phyloP scores from a whole-genome alignment of 2,888 invertebrate genomes.

The Lycophotia porphyrea region DNA sequence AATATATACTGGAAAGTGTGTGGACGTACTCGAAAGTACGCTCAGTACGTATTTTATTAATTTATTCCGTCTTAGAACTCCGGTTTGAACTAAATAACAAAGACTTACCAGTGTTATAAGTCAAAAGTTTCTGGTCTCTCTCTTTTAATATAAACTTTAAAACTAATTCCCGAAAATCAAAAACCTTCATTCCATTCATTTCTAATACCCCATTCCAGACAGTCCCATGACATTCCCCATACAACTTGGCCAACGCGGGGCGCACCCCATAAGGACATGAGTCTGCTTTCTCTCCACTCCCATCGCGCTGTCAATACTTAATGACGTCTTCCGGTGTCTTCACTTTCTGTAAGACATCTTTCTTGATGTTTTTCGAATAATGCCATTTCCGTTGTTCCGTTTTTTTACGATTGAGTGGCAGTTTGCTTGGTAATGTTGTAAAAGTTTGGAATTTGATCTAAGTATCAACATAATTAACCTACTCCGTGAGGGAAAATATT shows the following conservation, averaged over 20 bases:
- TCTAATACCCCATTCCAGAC: conserved; percentile 33
- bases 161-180: conserved; percentile 2
- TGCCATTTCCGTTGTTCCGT: conserved; percentile 57
- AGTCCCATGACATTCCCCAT: conserved; percentile 36
- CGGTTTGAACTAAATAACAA: background rate
- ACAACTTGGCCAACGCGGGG: conserved; percentile 48
- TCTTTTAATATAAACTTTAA: background rate
- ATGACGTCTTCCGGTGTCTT: conserved; percentile 73
- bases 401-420: conserved; percentile 34
- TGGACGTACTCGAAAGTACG: no score
- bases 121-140: no score
- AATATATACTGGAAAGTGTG: background rate
- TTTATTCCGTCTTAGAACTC: background rate
- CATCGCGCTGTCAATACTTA: conserved; percentile 73
- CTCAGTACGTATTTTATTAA: background rate
- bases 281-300: conserved; percentile 70
- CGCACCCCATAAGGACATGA: conserved; percentile 75
- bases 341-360: conserved; percentile 62
- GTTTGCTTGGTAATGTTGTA: conserved; percentile 8
- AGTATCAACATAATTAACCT: background rate
- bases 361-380: conserved; percentile 64
- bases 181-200: conserved; percentile 11
- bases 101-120: background rate
- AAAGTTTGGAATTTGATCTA: background rate
- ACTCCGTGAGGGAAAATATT: background rate